Evolutionary conservation across 2,888 invertebrate genomes (phyloP).

Genomic region (Muschampia plurimacula): DNA sequence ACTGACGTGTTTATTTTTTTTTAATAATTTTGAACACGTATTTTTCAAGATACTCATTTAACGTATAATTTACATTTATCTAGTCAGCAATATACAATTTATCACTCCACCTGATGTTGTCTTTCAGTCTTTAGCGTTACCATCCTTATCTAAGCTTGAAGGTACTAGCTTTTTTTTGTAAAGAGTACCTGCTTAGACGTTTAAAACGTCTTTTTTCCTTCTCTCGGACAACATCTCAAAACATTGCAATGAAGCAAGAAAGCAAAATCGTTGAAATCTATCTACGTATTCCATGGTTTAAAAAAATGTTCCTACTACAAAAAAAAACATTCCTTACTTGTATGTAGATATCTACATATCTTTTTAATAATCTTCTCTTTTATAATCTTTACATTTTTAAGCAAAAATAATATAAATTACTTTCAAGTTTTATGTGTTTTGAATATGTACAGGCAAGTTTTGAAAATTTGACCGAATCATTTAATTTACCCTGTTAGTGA

Average conservation of each 20-base stretch:
- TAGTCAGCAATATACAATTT: constrained; percentile 44
- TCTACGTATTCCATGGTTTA: neutral
- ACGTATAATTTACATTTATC: constrained; percentile 46
- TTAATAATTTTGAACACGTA: constrained; percentile 69
- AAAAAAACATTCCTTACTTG: neutral
- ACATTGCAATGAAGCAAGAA: constrained; percentile 17
- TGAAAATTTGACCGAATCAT: constrained; percentile 56
- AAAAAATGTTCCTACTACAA: neutral
- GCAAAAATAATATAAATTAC: constrained; percentile 20
- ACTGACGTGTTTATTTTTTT: constrained; percentile 56
- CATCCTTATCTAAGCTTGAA: constrained; percentile 42
- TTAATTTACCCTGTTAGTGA: constrained; percentile 79
- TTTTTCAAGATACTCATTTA: constrained; percentile 41
- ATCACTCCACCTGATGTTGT: constrained; percentile 76
- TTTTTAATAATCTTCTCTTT: neutral
- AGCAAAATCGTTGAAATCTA: constrained; percentile 16
- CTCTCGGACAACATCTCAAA: constrained; percentile 10
- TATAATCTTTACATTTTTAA: neutral
- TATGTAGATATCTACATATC: neutral
- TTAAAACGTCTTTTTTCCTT: constrained; percentile 24
- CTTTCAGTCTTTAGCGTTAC: constrained; percentile 77
- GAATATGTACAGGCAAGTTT: constrained; percentile 50
- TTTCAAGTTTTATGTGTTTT: constrained; percentile 3
- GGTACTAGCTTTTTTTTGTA: constrained; percentile 6
- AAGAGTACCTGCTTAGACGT: constrained; percentile 2